Base-by-base conservation (phyloP, 1,140 invertebrate genomes). In the Sinella curviseta region DNA sequence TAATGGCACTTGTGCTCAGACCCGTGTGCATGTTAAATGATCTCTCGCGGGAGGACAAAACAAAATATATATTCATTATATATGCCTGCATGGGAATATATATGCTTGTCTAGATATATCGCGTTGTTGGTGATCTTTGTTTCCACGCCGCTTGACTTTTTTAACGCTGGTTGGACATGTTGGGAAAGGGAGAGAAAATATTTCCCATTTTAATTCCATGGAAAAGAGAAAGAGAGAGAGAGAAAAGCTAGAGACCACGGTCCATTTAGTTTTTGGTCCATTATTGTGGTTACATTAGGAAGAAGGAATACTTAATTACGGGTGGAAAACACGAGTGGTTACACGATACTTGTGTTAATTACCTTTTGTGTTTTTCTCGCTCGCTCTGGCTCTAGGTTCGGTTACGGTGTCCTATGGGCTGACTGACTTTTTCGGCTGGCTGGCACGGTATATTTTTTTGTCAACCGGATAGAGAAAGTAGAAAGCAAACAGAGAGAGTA, bases 11-110 rank as follows among this genome's bases (percentile, higher is more conserved):
- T 79, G 74, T 78, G 80, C 39, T 78, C 74, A 77, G 48, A 54
- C 67, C 57, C 74, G 55, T 77, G 77, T 81, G 77, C 33, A 81
- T 75, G 67, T 75, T 81, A 81, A 81, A 78, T 81, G 80, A 77
- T 78, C 77, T 81, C 80, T 76, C 67, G 60, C 39, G 80, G 80
- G 77, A 70, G n/a, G n/a, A n/a, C n/a, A n/a, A n/a, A n/a, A n/a
- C n/a, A n/a, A n/a, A n/a, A n/a, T n/a, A n/a, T n/a, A n/a, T n/a
- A n/a, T n/a, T n/a, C 65, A 31, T 33, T 31, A 70, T 48, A 36
- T 26, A 75, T 75, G 74, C 33, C 74, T 75, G 35, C 39, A 36
- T 75, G 74, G 39, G 33, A 36, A 54, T 30, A 65, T n/a, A n/a
- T n/a, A n/a, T n/a, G n/a, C n/a, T 20, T 65, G 48, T 77, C 12